These are phyloP conservation scores for Uromys caudimaculatus DNA, from an alignment of 2,797 vertebrate genomes.

Conservation along the genomic window DNA sequence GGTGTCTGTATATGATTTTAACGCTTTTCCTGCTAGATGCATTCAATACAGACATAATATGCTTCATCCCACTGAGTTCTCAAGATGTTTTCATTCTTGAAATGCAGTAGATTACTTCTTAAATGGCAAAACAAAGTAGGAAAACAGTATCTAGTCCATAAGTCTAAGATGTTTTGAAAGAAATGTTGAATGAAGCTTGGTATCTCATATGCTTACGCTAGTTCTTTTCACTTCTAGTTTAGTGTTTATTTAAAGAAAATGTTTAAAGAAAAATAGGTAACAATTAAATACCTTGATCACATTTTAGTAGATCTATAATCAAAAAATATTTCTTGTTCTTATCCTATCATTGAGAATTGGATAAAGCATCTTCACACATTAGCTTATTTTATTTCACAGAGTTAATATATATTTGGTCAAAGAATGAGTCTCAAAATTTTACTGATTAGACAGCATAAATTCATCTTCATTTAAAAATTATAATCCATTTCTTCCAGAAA, in stretches of 20 bases:
- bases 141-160: neutral
- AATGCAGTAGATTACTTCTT: constrained; percentile 9
- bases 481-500: neutral
- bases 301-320: neutral
- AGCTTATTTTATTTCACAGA: neutral
- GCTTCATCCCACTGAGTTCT: constrained; percentile 45
- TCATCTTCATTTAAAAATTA: neutral
- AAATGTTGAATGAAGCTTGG: neutral
- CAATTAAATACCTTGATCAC: neutral
- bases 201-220: neutral
- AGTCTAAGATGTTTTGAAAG: constrained; percentile 6
- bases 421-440: neutral
- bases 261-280: neutral
- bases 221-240: neutral
- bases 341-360: neutral
- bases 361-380: neutral
- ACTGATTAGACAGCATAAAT: neutral
- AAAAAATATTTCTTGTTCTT: neutral
- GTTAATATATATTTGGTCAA: neutral
- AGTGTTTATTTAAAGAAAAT: neutral
- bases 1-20: constrained; percentile 46
- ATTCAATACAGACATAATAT: constrained; percentile 20
- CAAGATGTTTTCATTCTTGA: constrained; percentile 60
- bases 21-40: constrained; percentile 18
- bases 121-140: constrained; percentile 37